These are phyloP conservation scores for Chiroxiphia lanceolata DNA, from an alignment of 2,797 vertebrate genomes.

Conservation along the genomic window DNA sequence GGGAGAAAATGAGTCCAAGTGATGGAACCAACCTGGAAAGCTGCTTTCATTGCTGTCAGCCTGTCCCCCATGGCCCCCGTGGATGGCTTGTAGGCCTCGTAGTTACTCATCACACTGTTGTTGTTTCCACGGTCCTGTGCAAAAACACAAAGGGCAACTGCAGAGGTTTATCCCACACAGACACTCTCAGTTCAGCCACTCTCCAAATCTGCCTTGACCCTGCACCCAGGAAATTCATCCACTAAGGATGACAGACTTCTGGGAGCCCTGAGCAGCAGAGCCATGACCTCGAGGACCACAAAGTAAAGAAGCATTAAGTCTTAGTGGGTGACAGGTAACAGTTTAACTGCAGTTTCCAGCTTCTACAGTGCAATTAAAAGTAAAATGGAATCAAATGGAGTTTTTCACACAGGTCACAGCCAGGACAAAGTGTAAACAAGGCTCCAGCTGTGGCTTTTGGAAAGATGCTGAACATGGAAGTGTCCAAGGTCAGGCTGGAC, in stretches of 20 bases:
- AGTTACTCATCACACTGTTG: constrained; percentile 85
- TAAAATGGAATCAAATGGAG: neutral
- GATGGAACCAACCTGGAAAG: constrained; percentile 87
- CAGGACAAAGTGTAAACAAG: neutral
- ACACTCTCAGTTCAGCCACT: neutral
- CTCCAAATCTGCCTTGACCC: neutral
- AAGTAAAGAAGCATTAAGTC: neutral
- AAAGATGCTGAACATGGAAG: neutral
- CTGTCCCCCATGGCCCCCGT: constrained; percentile 96
- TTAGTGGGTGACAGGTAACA: neutral
- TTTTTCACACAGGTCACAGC: neutral
- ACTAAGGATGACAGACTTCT: neutral
- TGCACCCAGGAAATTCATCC: neutral
- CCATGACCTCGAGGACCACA: neutral
- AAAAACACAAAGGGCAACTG: constrained; percentile 1
- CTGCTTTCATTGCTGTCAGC: constrained; percentile 95
- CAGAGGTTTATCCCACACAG: neutral
- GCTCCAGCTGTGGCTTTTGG: neutral
- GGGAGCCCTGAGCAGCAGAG: neutral
- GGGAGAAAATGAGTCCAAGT: neutral
- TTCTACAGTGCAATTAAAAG: neutral
- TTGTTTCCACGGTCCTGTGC: constrained; percentile 84
- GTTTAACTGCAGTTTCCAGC: neutral
- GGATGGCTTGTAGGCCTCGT: constrained; percentile 90
- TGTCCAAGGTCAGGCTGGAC: neutral